Percentiles rank a stretch among this genome's conserved stretches.
These are phyloP conservation scores for Cyclargus thomasi DNA, from an alignment of 1,140 invertebrate species.

Conservation along the genomic window DNA sequence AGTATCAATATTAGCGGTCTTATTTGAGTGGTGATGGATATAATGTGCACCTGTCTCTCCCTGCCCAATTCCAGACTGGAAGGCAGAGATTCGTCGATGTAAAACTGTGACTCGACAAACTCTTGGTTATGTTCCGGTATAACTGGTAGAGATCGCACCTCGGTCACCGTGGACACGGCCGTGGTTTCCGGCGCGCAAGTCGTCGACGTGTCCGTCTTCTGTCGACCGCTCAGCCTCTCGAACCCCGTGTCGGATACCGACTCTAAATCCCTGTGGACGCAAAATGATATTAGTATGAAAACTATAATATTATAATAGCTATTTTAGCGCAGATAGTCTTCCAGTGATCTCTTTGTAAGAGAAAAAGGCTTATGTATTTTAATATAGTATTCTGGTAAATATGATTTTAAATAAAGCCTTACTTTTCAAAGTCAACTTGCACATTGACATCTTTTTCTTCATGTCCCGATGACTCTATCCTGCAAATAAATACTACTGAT, in stretches of 20 bases:
- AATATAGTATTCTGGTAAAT: too few species aligned
- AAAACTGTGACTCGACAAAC: conserved; percentile 88
- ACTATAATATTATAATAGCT: too few species aligned
- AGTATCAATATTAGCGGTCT: too few species aligned
- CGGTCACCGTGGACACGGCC: conserved; percentile 56
- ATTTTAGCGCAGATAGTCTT: too few species aligned
- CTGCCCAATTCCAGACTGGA: conserved; percentile 81
- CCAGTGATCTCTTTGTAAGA: too few species aligned
- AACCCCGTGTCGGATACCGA: conserved; percentile 90
- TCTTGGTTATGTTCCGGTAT: conserved; percentile 68
- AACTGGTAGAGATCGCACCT: conserved; percentile 59
- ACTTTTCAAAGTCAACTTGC: conserved; percentile 64
- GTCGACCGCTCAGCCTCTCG: conserved; percentile 81
- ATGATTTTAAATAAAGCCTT: conserved; percentile 27
- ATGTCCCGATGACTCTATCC: conserved; percentile 41
- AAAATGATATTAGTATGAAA: too few species aligned
- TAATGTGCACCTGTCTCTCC: conserved; percentile 58
- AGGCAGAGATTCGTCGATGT: conserved; percentile 89
- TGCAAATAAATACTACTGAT: conserved; percentile 42
- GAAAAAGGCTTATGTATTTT: too few species aligned
- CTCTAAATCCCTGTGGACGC: conserved; percentile 80
- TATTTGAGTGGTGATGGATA: conserved; percentile 41
- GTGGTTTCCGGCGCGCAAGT: conserved; percentile 48
- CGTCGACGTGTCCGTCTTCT: conserved; percentile 47
- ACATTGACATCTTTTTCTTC: conserved; percentile 50